Conservation (phyloP, 2,888 invertebrate species). For the Siphonodentalium dalli region DNA sequence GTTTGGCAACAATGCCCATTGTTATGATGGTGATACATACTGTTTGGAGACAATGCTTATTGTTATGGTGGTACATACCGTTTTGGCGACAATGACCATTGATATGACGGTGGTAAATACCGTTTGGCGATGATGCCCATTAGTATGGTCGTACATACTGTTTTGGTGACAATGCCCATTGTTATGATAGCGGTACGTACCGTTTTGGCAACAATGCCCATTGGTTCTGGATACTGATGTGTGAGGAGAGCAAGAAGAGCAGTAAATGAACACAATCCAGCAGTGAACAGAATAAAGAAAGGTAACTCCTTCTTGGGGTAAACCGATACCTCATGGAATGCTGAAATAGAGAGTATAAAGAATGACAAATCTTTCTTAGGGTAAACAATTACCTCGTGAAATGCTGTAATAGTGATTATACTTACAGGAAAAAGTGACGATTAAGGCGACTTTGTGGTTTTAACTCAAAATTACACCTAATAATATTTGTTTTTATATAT, state of each 20-base stretch:
- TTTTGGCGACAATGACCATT: too few species aligned
- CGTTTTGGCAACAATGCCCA: constrained; percentile 82
- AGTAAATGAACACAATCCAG: constrained; percentile 89
- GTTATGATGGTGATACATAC: too few species aligned
- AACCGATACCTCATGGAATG: constrained; percentile 89
- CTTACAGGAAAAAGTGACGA: neutral
- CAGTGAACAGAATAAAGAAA: constrained; percentile 90
- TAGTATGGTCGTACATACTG: constrained; percentile 69
- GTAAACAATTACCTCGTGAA: constrained; percentile 90
- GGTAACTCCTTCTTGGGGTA: constrained; percentile 92
- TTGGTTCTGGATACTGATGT: constrained; percentile 90
- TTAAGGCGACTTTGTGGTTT: neutral
- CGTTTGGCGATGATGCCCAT: too few species aligned
- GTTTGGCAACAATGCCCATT: too few species aligned
- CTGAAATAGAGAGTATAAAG: constrained; percentile 66
- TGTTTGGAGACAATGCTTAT: too few species aligned
- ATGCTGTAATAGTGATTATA: constrained; percentile 70
- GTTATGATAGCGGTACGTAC: too few species aligned
- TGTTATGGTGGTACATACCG: too few species aligned
- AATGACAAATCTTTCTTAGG: constrained; percentile 80
- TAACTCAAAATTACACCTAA: neutral
- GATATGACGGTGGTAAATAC: too few species aligned
- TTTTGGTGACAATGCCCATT: constrained; percentile 81
- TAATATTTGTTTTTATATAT: too few species aligned
- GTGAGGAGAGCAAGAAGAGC: constrained; percentile 86